Conservation (phyloP, 1,140 invertebrate species). For the Caenorhabditis inopinata region DNA sequence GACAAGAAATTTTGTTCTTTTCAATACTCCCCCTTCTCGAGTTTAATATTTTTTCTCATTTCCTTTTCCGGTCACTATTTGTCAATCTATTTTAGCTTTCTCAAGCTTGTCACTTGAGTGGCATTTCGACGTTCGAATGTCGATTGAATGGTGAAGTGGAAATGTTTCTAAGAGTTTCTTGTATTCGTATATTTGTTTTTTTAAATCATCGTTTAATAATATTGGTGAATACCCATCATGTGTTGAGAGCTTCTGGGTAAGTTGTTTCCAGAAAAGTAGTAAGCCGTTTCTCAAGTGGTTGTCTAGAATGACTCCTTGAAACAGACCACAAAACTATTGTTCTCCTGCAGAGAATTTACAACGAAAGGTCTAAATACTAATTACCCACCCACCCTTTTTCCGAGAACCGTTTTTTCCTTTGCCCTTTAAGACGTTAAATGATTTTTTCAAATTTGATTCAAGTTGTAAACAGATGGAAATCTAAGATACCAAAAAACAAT, state of each 20-base stretch:
- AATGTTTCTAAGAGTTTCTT: not conserved
- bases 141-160: not conserved
- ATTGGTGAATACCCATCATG: not conserved
- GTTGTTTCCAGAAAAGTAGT: not conserved
- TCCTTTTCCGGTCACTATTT: not conserved
- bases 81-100: conserved; percentile 8
- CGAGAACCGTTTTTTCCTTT: too few relatives aligned
- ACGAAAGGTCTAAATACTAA: not conserved
- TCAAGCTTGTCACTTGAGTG: conserved; percentile 11
- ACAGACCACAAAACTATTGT: conserved; percentile 13
- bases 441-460: too few relatives aligned
- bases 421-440: too few relatives aligned
- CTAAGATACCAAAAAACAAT: too few relatives aligned
- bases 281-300: not conserved
- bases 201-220: not conserved
- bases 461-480: too few relatives aligned
- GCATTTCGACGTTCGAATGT: not conserved
- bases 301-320: not conserved
- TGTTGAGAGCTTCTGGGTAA: not conserved
- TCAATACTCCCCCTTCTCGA: too few relatives aligned
- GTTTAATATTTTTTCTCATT: not conserved
- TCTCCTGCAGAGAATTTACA: not conserved
- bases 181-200: not conserved
- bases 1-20: not conserved
- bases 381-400: not conserved